Conservation (phyloP, 1,140 invertebrate species). For the Drosophila mayri region DNA sequence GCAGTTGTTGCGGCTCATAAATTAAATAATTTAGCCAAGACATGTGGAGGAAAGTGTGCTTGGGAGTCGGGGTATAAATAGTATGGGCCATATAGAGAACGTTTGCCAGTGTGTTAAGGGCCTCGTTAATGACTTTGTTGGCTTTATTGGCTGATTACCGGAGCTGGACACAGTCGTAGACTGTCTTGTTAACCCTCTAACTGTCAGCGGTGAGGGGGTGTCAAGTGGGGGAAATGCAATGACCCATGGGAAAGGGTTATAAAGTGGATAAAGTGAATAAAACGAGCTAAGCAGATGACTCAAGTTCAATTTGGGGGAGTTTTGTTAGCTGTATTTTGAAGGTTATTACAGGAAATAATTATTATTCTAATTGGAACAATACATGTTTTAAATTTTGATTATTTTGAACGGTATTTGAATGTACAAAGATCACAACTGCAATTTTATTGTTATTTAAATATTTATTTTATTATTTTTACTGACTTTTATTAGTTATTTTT, state of each 20-base stretch:
- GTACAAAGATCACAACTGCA: too few species aligned
- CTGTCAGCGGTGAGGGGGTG: background rate
- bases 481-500: background rate
- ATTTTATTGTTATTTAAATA: background rate
- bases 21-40: constrained; percentile 78
- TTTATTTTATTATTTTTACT: background rate
- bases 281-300: constrained; percentile 3
- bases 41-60: background rate
- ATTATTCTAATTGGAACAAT: too few species aligned
- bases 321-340: background rate
- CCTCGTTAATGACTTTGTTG: constrained; percentile 73
- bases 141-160: constrained; percentile 65
- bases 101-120: constrained; percentile 67
- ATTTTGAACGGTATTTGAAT: too few species aligned
- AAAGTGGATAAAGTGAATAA: background rate
- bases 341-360: background rate
- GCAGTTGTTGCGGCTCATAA: constrained; percentile 76
- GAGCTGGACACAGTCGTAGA: constrained; percentile 33
- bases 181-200: constrained; percentile 30
- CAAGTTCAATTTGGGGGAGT: constrained; percentile 4
- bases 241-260: constrained; percentile 35
- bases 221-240: constrained; percentile 32
- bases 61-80: background rate
- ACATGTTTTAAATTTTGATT: background rate
- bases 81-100: constrained; percentile 31